These are phyloP conservation scores for Nannobrachium achirus DNA, from an alignment of 2,113 vertebrate species.

Conservation along the genomic window DNA sequence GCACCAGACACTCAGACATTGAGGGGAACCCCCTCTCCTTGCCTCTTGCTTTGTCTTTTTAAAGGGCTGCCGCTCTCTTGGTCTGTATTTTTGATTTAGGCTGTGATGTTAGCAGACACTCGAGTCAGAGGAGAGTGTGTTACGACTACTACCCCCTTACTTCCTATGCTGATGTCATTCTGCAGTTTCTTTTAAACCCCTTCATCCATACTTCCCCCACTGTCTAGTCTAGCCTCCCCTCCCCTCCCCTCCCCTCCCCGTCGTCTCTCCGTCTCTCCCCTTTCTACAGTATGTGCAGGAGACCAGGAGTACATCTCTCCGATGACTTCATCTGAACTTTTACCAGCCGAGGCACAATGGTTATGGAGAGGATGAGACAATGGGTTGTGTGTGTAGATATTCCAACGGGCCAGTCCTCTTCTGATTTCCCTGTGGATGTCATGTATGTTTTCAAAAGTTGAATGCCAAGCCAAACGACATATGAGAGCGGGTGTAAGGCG, in stretches of 20 bases:
- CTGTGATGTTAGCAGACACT: conserved; percentile 41
- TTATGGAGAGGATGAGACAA: conserved; percentile 30
- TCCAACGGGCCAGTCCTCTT: conserved; percentile 25
- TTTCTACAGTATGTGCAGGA: conserved; percentile 53
- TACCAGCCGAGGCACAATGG: conserved; percentile 25
- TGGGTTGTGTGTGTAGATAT: conserved; percentile 17
- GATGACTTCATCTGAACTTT: conserved; percentile 76
- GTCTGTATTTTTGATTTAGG: conserved; percentile 68
- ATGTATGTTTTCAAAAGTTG: conserved; percentile 35
- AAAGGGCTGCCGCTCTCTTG: conserved; percentile 49
- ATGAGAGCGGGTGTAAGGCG: neutral
- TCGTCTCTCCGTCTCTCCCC: conserved; percentile 49
- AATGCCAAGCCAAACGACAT: conserved; percentile 43
- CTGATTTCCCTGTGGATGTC: conserved; percentile 50
- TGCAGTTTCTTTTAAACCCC: conserved; percentile 62
- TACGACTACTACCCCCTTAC: conserved; percentile 24
- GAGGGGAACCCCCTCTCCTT: conserved; percentile 22
- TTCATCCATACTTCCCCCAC: conserved; percentile 48
- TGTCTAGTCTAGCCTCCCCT: conserved; percentile 52
- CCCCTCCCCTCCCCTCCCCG: conserved; percentile 34
- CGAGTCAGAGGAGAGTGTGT: conserved; percentile 8
- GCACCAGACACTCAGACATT: conserved; percentile 57
- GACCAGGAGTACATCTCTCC: conserved; percentile 60
- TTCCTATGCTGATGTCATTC: conserved; percentile 76
- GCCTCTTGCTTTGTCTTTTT: conserved; percentile 32